Conservation (phyloP, 1,140 invertebrate species). For the Listronotus bonariensis region DNA sequence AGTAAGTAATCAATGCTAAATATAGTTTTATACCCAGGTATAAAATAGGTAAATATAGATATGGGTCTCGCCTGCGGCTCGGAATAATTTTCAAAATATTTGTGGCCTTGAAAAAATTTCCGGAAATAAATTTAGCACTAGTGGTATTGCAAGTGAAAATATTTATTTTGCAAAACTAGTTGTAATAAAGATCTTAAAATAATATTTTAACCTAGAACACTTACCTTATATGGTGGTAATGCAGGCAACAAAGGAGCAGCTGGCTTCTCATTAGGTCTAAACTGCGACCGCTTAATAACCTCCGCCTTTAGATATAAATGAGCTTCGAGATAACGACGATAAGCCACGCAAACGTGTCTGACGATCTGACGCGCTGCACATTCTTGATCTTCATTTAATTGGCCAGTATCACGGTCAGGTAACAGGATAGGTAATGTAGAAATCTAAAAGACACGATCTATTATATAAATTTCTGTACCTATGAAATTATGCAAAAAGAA, state of each 20-base stretch:
- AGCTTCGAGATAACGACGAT: conserved; percentile 91
- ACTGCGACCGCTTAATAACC: conserved; percentile 64
- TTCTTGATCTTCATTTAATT: conserved; percentile 86
- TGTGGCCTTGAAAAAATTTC: no score
- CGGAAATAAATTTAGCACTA: no score
- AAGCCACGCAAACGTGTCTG: conserved; percentile 86
- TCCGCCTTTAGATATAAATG: conserved; percentile 87
- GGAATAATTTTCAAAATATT: no score
- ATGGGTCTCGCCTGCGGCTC: no score
- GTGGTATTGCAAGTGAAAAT: no score
- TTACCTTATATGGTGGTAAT: conserved; percentile 68
- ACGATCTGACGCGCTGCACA: conserved; percentile 93
- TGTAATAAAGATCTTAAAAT: not conserved
- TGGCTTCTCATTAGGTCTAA: conserved; percentile 50
- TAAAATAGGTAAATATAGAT: no score
- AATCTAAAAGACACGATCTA: conserved; percentile 60
- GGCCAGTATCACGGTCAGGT: conserved; percentile 67
- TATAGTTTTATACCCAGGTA: no score
- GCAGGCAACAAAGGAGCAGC: conserved; percentile 56
- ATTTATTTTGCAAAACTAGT: no score
- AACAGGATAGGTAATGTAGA: conserved; percentile 81
- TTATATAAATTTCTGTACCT: not conserved
- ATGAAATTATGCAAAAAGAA: no score
- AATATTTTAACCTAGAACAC: not conserved
- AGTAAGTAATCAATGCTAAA: no score